Conservation (phyloP, 2,113 vertebrate species). For the Pampusana beccarii region DNA sequence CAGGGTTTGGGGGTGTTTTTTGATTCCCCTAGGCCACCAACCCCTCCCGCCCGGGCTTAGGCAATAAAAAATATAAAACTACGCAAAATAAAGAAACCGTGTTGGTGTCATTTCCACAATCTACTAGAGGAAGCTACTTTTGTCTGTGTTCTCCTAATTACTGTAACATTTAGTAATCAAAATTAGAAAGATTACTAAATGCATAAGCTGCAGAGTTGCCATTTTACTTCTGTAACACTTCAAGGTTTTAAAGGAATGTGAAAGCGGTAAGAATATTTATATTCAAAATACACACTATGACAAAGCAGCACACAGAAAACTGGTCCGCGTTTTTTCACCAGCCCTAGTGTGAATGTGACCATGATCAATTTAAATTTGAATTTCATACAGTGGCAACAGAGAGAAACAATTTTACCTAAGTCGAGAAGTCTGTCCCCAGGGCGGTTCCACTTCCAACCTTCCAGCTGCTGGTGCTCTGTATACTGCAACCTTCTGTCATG, state of each 20-base stretch:
- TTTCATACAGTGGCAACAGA: background rate
- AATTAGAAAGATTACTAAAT: background rate
- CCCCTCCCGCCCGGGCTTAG: background rate
- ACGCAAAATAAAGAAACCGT: accelerated
- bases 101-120: background rate
- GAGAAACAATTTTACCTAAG: constrained; percentile 68
- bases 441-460: constrained; percentile 85
- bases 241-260: background rate
- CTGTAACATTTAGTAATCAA: background rate
- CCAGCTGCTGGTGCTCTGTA: constrained; percentile 82
- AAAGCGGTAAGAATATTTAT: background rate
- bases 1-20: background rate
- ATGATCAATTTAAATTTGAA: accelerated
- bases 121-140: background rate
- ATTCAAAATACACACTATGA: background rate
- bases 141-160: background rate
- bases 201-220: background rate
- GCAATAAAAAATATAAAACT: background rate
- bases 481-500: constrained; percentile 83
- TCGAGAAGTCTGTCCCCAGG: constrained; percentile 82
- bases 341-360: background rate
- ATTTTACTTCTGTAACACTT: background rate
- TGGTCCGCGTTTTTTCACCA: background rate
- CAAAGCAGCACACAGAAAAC: background rate
- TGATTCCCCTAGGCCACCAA: background rate